A percentile compares a stretch with the other conserved stretches of the same genome.
Conservation (phyloP, 1,140 invertebrate genomes). For the Lamellibrachia luymesi region DNA sequence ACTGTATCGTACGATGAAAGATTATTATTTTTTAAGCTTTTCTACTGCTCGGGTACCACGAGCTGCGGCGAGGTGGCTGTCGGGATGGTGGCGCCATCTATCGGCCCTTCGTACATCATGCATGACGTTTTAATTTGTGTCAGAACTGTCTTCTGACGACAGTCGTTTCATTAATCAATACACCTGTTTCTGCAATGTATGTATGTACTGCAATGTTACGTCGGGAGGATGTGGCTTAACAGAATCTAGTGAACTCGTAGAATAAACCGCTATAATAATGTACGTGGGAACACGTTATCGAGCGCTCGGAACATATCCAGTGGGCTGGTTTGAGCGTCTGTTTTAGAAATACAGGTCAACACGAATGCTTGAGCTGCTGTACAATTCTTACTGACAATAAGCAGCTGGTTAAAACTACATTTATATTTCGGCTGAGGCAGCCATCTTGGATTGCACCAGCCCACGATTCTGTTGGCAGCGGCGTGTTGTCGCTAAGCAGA, state of each 20-base stretch:
- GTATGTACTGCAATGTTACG: background rate
- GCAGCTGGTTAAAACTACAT: background rate
- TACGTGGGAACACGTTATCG: background rate
- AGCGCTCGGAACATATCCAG: background rate
- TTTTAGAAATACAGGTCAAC: background rate
- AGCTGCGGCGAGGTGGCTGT: background rate
- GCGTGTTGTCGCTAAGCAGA: background rate
- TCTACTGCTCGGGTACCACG: background rate
- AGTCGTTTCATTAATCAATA: background rate
- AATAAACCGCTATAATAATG: background rate
- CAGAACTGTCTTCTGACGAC: background rate
- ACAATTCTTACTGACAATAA: background rate
- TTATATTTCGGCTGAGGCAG: background rate
- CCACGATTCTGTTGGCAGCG: background rate
- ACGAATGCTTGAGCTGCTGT: background rate
- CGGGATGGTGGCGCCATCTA: background rate
- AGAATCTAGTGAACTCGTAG: background rate
- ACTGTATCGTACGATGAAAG: background rate
- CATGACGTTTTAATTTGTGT: background rate
- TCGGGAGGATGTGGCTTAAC: background rate
- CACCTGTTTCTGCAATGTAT: background rate
- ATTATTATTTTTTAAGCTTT: conserved; percentile 6
- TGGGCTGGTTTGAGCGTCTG: background rate
- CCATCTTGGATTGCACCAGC: background rate
- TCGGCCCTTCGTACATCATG: background rate